Conservation (phyloP, 2,797 vertebrate species). For the Cuniculus paca region DNA sequence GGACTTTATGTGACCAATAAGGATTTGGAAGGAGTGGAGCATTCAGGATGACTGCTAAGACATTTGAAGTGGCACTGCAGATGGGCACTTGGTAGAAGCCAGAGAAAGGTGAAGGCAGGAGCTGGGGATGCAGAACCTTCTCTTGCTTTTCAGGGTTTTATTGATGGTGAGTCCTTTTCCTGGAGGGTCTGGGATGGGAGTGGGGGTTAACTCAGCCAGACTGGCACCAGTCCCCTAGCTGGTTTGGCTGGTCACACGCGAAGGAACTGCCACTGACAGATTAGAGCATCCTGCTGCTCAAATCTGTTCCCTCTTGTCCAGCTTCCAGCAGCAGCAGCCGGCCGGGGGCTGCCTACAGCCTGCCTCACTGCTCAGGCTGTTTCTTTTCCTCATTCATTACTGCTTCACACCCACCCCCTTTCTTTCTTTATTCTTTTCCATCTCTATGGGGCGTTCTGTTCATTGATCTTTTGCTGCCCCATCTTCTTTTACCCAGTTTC, state of each 20-base stretch:
- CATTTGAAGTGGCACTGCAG: background rate
- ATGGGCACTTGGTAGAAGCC: slow-evolving; percentile 46
- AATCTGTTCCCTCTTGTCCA: slow-evolving; percentile 86
- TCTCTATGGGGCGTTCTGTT: slow-evolving; percentile 27
- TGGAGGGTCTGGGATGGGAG: background rate
- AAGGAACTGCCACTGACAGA: slow-evolving; percentile 71
- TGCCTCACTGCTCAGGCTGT: background rate
- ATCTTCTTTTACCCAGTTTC: slow-evolving; percentile 66
- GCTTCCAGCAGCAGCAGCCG: slow-evolving; percentile 80
- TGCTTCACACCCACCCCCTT: background rate
- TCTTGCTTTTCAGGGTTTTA: slow-evolving; percentile 73
- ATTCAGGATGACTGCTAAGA: background rate
- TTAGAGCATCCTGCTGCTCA: slow-evolving; percentile 85
- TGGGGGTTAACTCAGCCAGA: slow-evolving; percentile 52
- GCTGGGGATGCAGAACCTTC: background rate
- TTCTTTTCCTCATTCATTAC: slow-evolving; percentile 24
- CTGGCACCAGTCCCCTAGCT: slow-evolving; percentile 67
- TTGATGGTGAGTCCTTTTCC: slow-evolving; percentile 69
- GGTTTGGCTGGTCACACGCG: slow-evolving; percentile 80
- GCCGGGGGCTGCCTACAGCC: slow-evolving; percentile 58
- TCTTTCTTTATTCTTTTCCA: slow-evolving; percentile 45
- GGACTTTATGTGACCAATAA: background rate
- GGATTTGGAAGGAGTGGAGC: background rate
- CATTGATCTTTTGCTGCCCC: slow-evolving; percentile 57
- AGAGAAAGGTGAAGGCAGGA: background rate